A percentile compares a stretch with the other conserved stretches of the same genome.
phyloP scores from a whole-genome alignment of 1,140 invertebrate genomes.

The Listronotus bonariensis region DNA sequence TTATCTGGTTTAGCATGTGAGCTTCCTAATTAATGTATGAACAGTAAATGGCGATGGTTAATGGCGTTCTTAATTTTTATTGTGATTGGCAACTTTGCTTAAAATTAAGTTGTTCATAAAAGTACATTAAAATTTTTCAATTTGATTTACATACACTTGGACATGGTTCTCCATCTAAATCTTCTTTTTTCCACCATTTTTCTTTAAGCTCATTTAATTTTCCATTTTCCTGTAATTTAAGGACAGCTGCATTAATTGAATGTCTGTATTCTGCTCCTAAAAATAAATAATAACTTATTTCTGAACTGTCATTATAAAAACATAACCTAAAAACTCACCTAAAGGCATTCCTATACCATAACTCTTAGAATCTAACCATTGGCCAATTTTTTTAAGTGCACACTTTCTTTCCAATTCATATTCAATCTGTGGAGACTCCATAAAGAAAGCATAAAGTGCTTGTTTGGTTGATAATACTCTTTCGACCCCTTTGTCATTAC shows the following conservation, averaged over 20 bases:
- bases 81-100: too few species aligned
- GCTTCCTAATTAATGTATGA: too few species aligned
- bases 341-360: constrained; percentile 80
- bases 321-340: constrained; percentile 58
- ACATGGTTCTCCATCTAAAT: constrained; percentile 51
- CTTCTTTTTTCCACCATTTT: constrained; percentile 83
- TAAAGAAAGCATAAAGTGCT: constrained; percentile 76
- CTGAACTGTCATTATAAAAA: too few species aligned
- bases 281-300: constrained; percentile 16
- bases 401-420: constrained; percentile 79
- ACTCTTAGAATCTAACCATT: constrained; percentile 78
- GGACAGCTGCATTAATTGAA: constrained; percentile 72
- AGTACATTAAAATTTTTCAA: background rate
- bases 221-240: constrained; percentile 82
- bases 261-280: constrained; percentile 64
- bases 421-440: constrained; percentile 84
- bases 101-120: too few species aligned
- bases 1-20: too few species aligned
- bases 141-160: constrained; percentile 8
- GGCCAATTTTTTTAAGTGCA: constrained; percentile 76
- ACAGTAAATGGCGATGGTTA: too few species aligned
- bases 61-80: too few species aligned
- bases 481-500: constrained; percentile 82
- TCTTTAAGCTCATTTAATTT: constrained; percentile 75
- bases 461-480: constrained; percentile 73